These are phyloP conservation scores for Serrognathus titanus DNA, from an alignment of 2,888 invertebrate species.

Conservation along the genomic window DNA sequence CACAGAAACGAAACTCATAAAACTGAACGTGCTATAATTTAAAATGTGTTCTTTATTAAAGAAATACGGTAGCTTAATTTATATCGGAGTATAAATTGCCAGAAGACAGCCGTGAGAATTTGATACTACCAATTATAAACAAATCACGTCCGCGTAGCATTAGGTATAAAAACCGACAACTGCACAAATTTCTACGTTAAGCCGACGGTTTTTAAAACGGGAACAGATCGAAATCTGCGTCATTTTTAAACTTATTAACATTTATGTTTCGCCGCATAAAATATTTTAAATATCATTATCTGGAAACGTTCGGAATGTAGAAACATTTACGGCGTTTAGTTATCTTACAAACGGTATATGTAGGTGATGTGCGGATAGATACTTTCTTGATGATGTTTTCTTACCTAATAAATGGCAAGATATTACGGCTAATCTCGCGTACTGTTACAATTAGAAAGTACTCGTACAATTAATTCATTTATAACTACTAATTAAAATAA, in stretches of 20 bases:
- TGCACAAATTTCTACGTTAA: constrained; percentile 6
- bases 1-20: too few relatives aligned
- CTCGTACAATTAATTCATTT: too few relatives aligned
- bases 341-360: constrained; percentile 1
- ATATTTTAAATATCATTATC: neutral
- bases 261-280: neutral
- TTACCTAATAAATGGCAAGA: neutral
- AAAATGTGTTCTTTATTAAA: constrained; percentile 8
- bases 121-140: constrained; percentile 10
- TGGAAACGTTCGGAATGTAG: constrained; percentile 2
- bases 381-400: constrained; percentile 1
- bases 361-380: constrained; percentile 4
- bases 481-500: too few relatives aligned
- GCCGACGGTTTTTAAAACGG: constrained; percentile 1
- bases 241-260: neutral
- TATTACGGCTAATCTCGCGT: too few relatives aligned
- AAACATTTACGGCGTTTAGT: constrained; percentile 4
- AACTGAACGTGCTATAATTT: constrained; percentile 2
- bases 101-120: constrained; percentile 9
- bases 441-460: too few relatives aligned
- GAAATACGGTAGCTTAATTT: constrained; percentile 10
- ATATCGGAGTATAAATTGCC: constrained; percentile 9
- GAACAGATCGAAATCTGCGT: neutral
- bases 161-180: neutral
- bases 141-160: constrained; percentile 4